Percentiles rank a stretch among this genome's conserved stretches.
Conservation (phyloP, 2,113 vertebrate genomes). For the Tupaia tana region DNA sequence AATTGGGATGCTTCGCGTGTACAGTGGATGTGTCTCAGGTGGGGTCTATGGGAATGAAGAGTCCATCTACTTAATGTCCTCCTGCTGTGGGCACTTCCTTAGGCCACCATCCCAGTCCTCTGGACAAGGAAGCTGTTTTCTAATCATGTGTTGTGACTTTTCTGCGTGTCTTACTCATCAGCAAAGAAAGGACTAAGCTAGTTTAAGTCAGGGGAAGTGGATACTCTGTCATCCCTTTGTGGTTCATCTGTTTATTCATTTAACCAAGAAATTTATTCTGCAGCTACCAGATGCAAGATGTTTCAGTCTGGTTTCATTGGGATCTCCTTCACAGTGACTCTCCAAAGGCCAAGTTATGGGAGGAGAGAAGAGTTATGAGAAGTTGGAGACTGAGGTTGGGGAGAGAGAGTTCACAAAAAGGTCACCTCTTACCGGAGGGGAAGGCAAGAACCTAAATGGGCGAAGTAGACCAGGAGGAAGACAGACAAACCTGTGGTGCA, state of each 20-base stretch:
- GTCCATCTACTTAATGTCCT: neutral
- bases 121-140: neutral
- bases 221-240: neutral
- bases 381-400: fast-evolving
- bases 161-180: neutral
- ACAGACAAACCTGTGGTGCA: neutral
- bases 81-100: neutral
- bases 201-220: neutral
- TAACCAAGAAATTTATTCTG: neutral
- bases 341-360: neutral
- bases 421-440: neutral
- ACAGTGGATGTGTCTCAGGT: fast-evolving
- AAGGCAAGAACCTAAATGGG: neutral
- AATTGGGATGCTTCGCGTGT: neutral
- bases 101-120: neutral
- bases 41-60: too few species aligned
- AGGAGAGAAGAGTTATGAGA: neutral
- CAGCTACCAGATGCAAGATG: neutral
- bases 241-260: neutral
- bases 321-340: neutral
- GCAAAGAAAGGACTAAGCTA: neutral
- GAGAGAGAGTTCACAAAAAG: neutral
- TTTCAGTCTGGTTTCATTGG: neutral
- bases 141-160: neutral
- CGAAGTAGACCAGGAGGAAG: neutral